A percentile compares a stretch with the other conserved stretches of the same genome.
Evolutionary conservation across 1,140 invertebrate species (phyloP).

Genomic region (Diuraphis noxia): DNA sequence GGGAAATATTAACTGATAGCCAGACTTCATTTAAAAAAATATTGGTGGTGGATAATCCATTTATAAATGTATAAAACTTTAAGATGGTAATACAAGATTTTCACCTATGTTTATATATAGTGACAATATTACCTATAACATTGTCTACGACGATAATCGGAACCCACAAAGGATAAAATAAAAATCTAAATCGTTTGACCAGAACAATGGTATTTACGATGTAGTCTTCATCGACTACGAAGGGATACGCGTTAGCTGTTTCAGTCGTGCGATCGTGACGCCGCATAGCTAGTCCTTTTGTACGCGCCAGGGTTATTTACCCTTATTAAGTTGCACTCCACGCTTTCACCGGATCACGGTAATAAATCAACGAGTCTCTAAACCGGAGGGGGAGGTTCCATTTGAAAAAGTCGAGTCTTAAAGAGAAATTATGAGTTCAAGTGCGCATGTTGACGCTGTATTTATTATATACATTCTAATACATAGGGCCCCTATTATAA

Average conservation of each 20-base stretch:
- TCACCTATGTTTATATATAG: neutral
- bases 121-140: neutral
- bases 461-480: slow-evolving; percentile 8
- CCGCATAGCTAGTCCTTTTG: neutral
- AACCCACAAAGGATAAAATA: neutral
- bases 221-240: neutral
- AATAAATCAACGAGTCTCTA: slow-evolving; percentile 45
- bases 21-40: neutral
- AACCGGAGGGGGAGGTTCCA: neutral
- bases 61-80: neutral
- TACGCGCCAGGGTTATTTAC: slow-evolving; percentile 23
- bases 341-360: slow-evolving; percentile 37
- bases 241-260: neutral
- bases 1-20: neutral
- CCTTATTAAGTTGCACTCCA: slow-evolving; percentile 42
- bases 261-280: neutral
- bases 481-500: neutral
- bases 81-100: neutral
- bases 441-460: slow-evolving; percentile 18
- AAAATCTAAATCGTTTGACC: neutral
- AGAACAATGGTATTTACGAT: neutral
- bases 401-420: slow-evolving; percentile 39
- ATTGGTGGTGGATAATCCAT: neutral
- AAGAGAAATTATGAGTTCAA: slow-evolving; percentile 33
- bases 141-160: neutral